phyloP scores from a whole-genome alignment of 2,888 invertebrate species.

The Leucoma salicis region DNA sequence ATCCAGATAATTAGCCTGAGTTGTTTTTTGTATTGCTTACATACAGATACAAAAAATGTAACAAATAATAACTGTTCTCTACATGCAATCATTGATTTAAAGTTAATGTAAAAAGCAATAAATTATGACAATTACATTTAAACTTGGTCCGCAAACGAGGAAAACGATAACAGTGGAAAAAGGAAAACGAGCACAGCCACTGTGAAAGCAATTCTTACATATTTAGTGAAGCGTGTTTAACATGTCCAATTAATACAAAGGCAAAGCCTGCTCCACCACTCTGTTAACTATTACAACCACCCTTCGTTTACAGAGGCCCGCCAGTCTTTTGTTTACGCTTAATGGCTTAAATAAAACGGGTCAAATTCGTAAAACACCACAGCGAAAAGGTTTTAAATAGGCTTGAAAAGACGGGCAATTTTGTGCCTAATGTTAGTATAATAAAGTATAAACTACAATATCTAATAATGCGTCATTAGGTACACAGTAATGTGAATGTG shows the following conservation, averaged over 20 bases:
- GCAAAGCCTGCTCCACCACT: conserved; percentile 58
- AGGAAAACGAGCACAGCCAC: conserved; percentile 44
- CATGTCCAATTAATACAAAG: conserved; percentile 75
- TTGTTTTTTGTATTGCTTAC: neutral
- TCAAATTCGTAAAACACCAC: conserved; percentile 72
- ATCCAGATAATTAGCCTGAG: neutral
- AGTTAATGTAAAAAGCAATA: conserved; percentile 23
- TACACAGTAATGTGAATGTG: conserved; percentile 52
- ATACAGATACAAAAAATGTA: neutral
- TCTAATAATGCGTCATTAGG: conserved; percentile 50
- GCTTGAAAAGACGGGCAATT: conserved; percentile 44
- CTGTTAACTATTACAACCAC: conserved; percentile 73
- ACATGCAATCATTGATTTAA: conserved; percentile 24
- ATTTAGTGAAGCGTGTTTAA: conserved; percentile 73
- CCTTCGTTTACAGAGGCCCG: conserved; percentile 65
- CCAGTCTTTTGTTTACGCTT: conserved; percentile 78
- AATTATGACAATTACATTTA: conserved; percentile 27
- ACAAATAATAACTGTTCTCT: conserved; percentile 10
- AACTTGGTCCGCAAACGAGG: conserved; percentile 32
- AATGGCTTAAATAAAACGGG: conserved; percentile 80
- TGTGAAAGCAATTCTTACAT: conserved; percentile 60
- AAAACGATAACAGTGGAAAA: conserved; percentile 43
- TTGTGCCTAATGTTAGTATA: conserved; percentile 48
- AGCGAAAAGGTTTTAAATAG: conserved; percentile 64
- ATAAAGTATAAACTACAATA: conserved; percentile 59